Evolutionary conservation across 2,797 vertebrate genomes (phyloP).

Genomic region (Chloroceryle inda): DNA sequence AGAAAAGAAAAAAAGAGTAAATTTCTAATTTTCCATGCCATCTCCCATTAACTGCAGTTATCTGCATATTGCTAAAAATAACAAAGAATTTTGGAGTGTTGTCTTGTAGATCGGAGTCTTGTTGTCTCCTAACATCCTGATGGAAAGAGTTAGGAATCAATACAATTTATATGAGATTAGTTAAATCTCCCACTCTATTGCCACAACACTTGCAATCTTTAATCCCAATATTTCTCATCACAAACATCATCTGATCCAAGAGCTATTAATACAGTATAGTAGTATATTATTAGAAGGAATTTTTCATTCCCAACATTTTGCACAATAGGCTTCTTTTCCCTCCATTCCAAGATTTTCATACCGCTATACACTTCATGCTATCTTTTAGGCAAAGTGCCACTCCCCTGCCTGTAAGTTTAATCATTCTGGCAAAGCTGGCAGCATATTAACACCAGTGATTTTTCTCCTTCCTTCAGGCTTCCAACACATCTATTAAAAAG

Average conservation of each 20-base stretch:
- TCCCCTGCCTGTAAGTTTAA: background rate
- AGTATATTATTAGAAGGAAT: background rate
- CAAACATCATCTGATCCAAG: background rate
- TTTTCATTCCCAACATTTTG: background rate
- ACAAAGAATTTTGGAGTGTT: background rate
- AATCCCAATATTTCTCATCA: background rate
- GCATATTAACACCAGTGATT: background rate
- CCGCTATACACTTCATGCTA: background rate
- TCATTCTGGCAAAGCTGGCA: background rate
- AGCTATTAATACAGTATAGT: background rate
- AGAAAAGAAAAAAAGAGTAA: background rate
- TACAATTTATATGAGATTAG: background rate
- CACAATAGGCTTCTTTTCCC: background rate
- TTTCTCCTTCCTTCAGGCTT: background rate
- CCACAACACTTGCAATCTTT: background rate
- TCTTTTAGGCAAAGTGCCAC: background rate
- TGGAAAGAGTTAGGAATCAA: background rate
- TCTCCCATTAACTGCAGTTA: background rate
- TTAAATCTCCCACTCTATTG: background rate
- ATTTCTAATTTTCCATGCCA: constrained; percentile 6
- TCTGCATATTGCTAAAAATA: background rate
- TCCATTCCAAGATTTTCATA: background rate
- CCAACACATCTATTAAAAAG: background rate
- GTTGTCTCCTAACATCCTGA: background rate
- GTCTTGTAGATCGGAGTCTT: background rate